These are phyloP conservation scores for Actias luna DNA, from an alignment of 2,888 invertebrate species.

Conservation along the genomic window DNA sequence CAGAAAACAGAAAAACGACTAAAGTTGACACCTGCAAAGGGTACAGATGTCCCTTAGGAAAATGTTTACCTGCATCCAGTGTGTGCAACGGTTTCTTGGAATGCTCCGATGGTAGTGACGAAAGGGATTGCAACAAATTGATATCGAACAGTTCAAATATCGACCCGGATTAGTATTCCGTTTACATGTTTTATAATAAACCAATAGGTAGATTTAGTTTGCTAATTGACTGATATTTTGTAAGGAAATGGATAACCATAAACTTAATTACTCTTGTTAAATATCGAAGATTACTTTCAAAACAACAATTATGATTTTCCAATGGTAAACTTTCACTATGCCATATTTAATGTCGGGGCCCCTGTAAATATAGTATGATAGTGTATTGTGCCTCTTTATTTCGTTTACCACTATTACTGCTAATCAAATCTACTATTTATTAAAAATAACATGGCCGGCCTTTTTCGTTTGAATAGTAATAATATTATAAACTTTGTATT, in stretches of 20 bases:
- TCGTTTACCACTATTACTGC: constrained; percentile 52
- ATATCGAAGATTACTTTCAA: neutral
- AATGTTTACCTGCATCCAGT: constrained; percentile 86
- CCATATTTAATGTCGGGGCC: constrained; percentile 17
- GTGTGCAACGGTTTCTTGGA: constrained; percentile 90
- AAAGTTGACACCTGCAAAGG: constrained; percentile 81
- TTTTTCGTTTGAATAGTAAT: constrained; percentile 73
- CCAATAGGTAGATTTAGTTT: constrained; percentile 63
- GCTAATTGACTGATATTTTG: constrained; percentile 76
- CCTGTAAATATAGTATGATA: constrained; percentile 69
- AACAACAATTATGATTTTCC: neutral
- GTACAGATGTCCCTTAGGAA: constrained; percentile 88
- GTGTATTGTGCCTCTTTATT: constrained; percentile 43
- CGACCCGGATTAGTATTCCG: constrained; percentile 56
- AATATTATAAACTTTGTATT: constrained; percentile 37
- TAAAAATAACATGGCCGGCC: constrained; percentile 62
- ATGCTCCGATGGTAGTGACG: constrained; percentile 89
- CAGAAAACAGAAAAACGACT: constrained; percentile 61
- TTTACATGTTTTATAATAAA: constrained; percentile 46
- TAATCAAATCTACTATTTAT: constrained; percentile 66
- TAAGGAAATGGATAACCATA: constrained; percentile 55
- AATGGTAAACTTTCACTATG: constrained; percentile 15
- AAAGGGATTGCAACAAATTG: constrained; percentile 79
- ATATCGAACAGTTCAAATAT: constrained; percentile 50
- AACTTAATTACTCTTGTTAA: neutral